Conservation (phyloP, 2,797 vertebrate species). For the Malacoraja senta region DNA sequence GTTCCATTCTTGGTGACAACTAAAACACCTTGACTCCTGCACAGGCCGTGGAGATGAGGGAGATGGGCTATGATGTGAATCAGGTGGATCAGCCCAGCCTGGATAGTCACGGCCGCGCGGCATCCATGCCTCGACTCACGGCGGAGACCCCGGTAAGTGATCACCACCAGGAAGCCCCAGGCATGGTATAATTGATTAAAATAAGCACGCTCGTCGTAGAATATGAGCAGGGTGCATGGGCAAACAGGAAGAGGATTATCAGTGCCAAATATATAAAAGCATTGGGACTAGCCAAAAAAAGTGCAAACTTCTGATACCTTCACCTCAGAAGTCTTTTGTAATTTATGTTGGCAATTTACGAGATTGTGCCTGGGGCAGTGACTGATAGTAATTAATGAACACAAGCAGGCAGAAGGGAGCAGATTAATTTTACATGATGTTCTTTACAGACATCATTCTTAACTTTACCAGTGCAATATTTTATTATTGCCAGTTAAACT, state of each 20-base stretch:
- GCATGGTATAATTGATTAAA: not conserved
- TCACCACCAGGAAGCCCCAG: not conserved
- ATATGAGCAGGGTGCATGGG: not conserved
- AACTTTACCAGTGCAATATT: not conserved
- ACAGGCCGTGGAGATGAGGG: slow-evolving; percentile 80
- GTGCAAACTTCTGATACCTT: too few species aligned
- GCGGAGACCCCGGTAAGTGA: slow-evolving; percentile 78
- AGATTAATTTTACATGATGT: too few species aligned
- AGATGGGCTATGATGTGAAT: slow-evolving; percentile 67
- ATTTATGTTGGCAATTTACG: not conserved
- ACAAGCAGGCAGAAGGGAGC: too few species aligned
- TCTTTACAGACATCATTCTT: too few species aligned
- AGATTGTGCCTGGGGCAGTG: too few species aligned
- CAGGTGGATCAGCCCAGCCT: slow-evolving; percentile 65
- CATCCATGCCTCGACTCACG: slow-evolving; percentile 85
- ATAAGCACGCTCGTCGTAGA: not conserved
- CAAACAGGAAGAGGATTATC: not conserved
- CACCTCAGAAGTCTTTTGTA: not conserved
- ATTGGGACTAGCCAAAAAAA: not conserved
- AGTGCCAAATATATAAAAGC: not conserved
- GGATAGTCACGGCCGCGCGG: slow-evolving; percentile 79
- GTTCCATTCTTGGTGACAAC: too few species aligned
- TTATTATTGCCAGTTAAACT: not conserved
- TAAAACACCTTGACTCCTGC: not conserved
- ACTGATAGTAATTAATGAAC: too few species aligned